Evolutionary conservation across 2,888 invertebrate species (phyloP).

Genomic region (Saturnia japonica): DNA sequence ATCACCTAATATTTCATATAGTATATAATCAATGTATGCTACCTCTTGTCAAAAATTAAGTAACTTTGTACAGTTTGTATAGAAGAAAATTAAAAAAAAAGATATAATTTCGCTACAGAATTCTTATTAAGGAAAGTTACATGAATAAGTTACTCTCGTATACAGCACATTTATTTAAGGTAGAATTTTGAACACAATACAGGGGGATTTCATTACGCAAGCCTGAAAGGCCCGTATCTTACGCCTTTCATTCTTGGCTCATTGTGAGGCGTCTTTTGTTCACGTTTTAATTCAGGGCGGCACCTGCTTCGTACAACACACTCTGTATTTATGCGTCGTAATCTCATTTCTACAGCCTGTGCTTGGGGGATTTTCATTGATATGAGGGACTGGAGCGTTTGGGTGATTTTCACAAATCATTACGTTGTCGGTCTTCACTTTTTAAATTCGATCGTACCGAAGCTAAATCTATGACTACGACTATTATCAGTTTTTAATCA

Average conservation of each 20-base stretch:
- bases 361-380: slow-evolving; percentile 17
- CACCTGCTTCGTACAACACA: slow-evolving; percentile 35
- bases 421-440: neutral
- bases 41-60: neutral
- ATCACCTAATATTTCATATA: no score
- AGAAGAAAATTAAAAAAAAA: neutral
- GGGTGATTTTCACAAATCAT: slow-evolving; percentile 3
- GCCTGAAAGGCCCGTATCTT: slow-evolving; percentile 38
- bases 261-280: slow-evolving; percentile 49
- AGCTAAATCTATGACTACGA: neutral
- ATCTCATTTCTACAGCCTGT: slow-evolving; percentile 32
- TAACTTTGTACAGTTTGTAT: neutral
- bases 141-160: slow-evolving; percentile 15
- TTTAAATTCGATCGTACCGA: neutral
- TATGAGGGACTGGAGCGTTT: slow-evolving; percentile 18
- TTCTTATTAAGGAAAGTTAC: slow-evolving; percentile 13
- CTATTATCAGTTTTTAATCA: neutral
- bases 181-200: slow-evolving; percentile 23
- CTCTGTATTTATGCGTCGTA: slow-evolving; percentile 30
- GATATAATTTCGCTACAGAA: neutral
- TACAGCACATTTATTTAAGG: slow-evolving; percentile 13
- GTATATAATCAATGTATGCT: no score
- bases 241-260: slow-evolving; percentile 42
- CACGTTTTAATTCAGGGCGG: slow-evolving; percentile 45
- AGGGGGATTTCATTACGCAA: slow-evolving; percentile 42